Evolutionary conservation across 2,113 vertebrate genomes (phyloP), one percentile per base, ranked within the genome.

Genomic region (Siniperca chuatsi): DNA sequence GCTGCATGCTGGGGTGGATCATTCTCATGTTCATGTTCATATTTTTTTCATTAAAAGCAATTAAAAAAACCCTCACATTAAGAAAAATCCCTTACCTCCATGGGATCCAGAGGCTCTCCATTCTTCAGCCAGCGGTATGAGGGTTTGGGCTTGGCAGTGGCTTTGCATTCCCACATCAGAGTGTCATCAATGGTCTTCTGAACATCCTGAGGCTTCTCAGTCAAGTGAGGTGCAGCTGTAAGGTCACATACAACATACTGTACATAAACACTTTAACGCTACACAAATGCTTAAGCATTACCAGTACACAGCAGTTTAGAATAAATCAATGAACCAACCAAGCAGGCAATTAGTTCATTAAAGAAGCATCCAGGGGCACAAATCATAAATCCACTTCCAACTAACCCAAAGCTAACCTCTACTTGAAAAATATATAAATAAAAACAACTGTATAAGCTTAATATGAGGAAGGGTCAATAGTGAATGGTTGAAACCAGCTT

Each of bases 71-170:
- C 35, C 15, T 8, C 4, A 21, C 15, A 35, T 23, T 1, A 61
- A 40, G 11, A 67, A 23, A 69, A 52, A 21, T 42, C 1, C 2
- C 69, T 81, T 52, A 95, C 96, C 92, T 96, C 96, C 85, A 95
- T 91, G 16, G 96, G 93, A 87, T 97, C 89, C 73, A 99, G 95
- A 0, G 93, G 93, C 81, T 97, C 96, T 9, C 98, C 98, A 0
- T 99, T 98, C 89, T 97, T 99, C 76, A 99, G 95, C 98, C 98
- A 99, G 82, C 91, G 95, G 91, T 98, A 99, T 0, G 97, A 96
- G 60, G 98, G 97, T 23, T 97, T 97, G 0, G 98, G 98, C 46
- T 97, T 96, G 10, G 97, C 98, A 1, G 87, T 97, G 1, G 98
- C 98, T 65, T 96, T 97, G 89, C 98, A 99, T 4, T 99, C 97